Conservation (phyloP, 1,140 invertebrate species). For the Heliconius melpomene region DNA sequence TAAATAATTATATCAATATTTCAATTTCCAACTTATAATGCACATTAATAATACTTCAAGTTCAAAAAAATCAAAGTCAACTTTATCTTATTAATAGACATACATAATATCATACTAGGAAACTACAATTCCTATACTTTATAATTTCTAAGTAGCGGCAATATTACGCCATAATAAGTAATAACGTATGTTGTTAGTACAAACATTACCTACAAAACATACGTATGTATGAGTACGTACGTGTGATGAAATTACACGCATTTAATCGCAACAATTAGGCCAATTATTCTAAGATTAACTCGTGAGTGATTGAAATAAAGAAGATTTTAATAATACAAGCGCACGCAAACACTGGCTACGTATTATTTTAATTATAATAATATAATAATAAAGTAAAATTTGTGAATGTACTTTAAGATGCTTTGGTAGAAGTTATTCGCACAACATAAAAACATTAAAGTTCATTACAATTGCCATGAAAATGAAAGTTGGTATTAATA, state of each 20-base stretch:
- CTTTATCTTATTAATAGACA: neutral
- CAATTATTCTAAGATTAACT: slow-evolving; percentile 1
- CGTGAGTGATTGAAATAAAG: slow-evolving; percentile 6
- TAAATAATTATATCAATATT: neutral
- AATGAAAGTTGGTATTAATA: neutral
- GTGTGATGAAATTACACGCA: neutral
- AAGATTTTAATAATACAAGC: neutral
- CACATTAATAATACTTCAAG: neutral
- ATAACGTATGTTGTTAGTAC: neutral
- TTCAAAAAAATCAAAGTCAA: neutral
- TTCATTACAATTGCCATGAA: neutral
- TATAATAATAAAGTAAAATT: neutral
- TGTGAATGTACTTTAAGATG: neutral
- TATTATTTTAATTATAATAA: neutral
- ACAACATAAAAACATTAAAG: neutral
- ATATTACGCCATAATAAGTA: neutral
- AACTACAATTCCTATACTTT: neutral
- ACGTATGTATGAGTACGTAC: neutral
- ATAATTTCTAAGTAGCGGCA: neutral
- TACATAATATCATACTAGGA: neutral
- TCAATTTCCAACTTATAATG: neutral
- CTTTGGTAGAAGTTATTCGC: neutral
- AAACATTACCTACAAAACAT: neutral
- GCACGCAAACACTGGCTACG: neutral
- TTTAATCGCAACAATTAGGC: slow-evolving; percentile 10